Evolutionary conservation across 1,140 invertebrate genomes (phyloP), one percentile per base, ranked within the genome.

Genomic region (Scaptodrosophila lebanonensis): DNA sequence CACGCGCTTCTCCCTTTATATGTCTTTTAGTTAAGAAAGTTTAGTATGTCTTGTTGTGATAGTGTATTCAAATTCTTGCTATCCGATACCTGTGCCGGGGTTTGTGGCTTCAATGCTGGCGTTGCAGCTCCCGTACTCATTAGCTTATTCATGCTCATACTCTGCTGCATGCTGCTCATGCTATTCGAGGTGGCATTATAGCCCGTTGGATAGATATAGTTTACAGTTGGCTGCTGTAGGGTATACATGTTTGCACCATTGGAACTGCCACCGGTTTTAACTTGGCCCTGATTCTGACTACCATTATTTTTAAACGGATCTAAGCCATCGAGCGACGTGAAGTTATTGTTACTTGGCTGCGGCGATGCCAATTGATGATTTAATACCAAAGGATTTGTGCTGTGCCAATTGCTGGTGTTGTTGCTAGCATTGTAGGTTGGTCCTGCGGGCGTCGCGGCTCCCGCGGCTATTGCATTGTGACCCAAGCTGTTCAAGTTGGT

Each of bases 1-100:
- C n/a, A n/a, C n/a, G n/a, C n/a, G n/a, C n/a, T n/a, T n/a, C n/a
- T n/a, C n/a, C n/a, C n/a, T n/a, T n/a, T n/a, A n/a, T n/a, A n/a
- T n/a, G n/a, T n/a, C n/a, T n/a, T 68, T 54, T 79, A 86, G 52
- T 86, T 86, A 6, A 86, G 67, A 54, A 86, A 86, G 47, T 79
- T 85, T 50, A 86, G 67, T 56, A 86, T 86, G 38, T 86, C 84
- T 29, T 86, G 84, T 30, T 86, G 84, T 15, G 84, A 84, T 11
- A 86, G 56, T 32, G 67, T 67, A 56, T 86, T 86, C 1, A 86
- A 44, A 70, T 86, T 86, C 35, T 77, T 76, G 35, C 63, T 67
- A 69, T 85, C 84, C 22, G 63, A 29, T 1, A 32, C 20, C 9
- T 63, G 53, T 11, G 58, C 42, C 22, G 51, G 50, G 32, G 57